phyloP scores from a whole-genome alignment of 2,888 invertebrate species.

The Malthinus seriepunctatus region DNA sequence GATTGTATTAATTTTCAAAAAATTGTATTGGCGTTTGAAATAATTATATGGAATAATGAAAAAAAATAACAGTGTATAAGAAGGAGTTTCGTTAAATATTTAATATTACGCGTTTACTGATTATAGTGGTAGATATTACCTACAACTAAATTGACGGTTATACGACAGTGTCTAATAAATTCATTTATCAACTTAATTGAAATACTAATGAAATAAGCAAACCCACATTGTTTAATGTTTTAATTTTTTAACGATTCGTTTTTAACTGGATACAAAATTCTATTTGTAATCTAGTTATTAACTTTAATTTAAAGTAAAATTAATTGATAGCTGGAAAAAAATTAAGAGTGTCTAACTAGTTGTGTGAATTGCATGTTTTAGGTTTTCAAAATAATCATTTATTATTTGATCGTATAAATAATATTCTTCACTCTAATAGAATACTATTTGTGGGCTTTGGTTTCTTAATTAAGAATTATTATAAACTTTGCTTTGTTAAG shows the following conservation, averaged over 20 bases:
- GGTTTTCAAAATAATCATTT: too few species aligned
- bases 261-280: conserved; percentile 15
- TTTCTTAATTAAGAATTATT: too few species aligned
- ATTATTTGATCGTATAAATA: too few species aligned
- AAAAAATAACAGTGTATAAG: too few species aligned
- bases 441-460: too few species aligned
- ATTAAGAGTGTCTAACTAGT: background rate
- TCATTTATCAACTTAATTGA: conserved; percentile 35
- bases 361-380: too few species aligned
- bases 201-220: conserved; percentile 35
- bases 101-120: conserved; percentile 1
- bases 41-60: too few species aligned
- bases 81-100: too few species aligned
- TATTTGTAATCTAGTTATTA: conserved; percentile 17
- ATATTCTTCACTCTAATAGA: too few species aligned
- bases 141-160: conserved; percentile 22
- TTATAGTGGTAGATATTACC: conserved; percentile 29
- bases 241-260: conserved; percentile 29
- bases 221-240: conserved; percentile 35
- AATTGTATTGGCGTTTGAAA: too few species aligned
- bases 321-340: conserved; percentile 3
- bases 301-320: conserved; percentile 13
- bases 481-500: too few species aligned
- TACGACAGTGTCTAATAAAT: conserved; percentile 31
- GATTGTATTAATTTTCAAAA: too few species aligned